Evolutionary conservation across 2,888 invertebrate genomes (phyloP).

Genomic region (Lithodes maja): DNA sequence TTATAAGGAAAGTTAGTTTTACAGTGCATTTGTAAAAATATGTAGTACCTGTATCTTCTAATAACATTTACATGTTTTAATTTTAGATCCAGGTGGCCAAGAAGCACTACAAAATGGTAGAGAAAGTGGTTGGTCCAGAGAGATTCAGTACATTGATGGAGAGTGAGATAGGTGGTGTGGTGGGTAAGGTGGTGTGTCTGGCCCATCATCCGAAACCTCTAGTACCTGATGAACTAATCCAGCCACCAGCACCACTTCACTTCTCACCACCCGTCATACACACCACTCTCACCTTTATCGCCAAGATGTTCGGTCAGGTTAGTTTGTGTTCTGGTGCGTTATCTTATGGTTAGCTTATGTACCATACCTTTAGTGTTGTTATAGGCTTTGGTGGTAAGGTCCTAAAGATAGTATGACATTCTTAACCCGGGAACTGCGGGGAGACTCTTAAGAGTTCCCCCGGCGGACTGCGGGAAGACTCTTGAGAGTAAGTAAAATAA

Average conservation of each 20-base stretch:
- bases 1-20: too few relatives aligned
- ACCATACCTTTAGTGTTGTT: too few relatives aligned
- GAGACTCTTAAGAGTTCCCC: too few relatives aligned
- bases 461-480: too few relatives aligned
- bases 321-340: not conserved
- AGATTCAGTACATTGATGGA: slow-evolving; percentile 1
- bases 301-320: slow-evolving; percentile 37
- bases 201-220: slow-evolving; percentile 12
- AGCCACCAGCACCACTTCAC: slow-evolving; percentile 35
- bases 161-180: slow-evolving; percentile 23
- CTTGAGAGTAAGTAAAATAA: too few relatives aligned
- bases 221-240: slow-evolving; percentile 31
- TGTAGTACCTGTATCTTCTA: too few relatives aligned
- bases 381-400: too few relatives aligned
- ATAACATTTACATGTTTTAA: too few relatives aligned
- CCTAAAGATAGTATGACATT: too few relatives aligned
- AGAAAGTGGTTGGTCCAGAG: slow-evolving; percentile 22
- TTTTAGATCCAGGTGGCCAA: slow-evolving; percentile 32
- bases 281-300: slow-evolving; percentile 37
- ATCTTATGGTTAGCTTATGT: too few relatives aligned
- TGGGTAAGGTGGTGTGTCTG: slow-evolving; percentile 15
- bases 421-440: too few relatives aligned
- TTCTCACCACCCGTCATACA: slow-evolving; percentile 36
- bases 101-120: slow-evolving; percentile 30
- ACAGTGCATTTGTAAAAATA: too few relatives aligned